Conservation (phyloP, 2,113 vertebrate genomes). For the Toxotes chatareus region DNA sequence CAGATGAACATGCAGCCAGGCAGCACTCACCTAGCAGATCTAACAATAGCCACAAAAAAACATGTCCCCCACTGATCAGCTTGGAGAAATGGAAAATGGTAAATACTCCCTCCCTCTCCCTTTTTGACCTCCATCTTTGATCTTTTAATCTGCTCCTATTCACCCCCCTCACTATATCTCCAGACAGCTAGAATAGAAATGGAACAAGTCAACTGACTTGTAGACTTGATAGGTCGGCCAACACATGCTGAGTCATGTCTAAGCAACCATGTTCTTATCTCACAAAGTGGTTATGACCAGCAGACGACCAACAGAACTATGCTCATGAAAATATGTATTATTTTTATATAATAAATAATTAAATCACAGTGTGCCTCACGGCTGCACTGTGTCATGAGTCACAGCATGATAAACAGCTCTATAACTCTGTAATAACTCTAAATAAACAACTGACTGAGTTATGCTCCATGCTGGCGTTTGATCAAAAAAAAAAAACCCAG, state of each 20-base stretch:
- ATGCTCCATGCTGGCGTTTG: background rate
- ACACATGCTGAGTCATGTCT: constrained; percentile 40
- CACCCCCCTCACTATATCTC: background rate
- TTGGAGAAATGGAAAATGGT: constrained; percentile 17
- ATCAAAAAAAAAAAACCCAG: background rate
- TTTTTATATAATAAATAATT: constrained; percentile 6
- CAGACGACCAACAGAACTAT: background rate
- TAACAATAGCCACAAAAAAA: constrained; percentile 60
- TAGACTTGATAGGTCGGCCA: background rate
- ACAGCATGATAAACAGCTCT: constrained; percentile 19
- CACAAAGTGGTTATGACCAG: background rate
- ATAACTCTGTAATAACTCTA: background rate
- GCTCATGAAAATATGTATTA: background rate
- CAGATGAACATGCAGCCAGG: constrained; percentile 23
- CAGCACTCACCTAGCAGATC: constrained; percentile 43
- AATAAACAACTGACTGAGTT: background rate
- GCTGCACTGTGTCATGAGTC: constrained; percentile 24
- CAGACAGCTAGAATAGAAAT: background rate
- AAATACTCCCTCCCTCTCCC: constrained; percentile 12
- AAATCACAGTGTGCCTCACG: background rate
- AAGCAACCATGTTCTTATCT: background rate
- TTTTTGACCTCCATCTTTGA: constrained; percentile 22
- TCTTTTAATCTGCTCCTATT: constrained; percentile 14
- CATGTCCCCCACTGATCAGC: constrained; percentile 25
- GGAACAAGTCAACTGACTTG: constrained; percentile 4